Conservation (phyloP, 1,140 invertebrate species). For the Reticulitermes speratus region DNA sequence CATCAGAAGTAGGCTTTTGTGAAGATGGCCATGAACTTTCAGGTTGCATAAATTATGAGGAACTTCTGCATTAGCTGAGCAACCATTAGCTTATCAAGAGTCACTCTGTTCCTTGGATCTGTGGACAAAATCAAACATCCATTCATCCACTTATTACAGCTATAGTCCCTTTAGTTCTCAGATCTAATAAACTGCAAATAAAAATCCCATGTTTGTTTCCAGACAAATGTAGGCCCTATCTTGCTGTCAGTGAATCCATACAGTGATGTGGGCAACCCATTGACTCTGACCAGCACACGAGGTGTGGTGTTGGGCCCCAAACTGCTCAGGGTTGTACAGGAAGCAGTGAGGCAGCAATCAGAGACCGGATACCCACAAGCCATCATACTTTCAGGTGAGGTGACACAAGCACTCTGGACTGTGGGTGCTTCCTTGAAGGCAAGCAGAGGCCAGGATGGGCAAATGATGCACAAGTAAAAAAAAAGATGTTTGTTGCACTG, state of each 20-base stretch:
- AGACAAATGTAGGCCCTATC: conserved; percentile 93
- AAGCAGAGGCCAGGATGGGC: too few relatives aligned
- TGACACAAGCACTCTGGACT: too few relatives aligned
- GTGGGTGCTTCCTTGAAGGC: too few relatives aligned
- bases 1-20: too few relatives aligned
- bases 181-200: background rate
- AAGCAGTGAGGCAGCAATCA: conserved; percentile 88
- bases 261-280: conserved; percentile 79
- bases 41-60: too few relatives aligned
- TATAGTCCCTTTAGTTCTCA: background rate
- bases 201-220: conserved; percentile 43
- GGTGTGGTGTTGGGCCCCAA: conserved; percentile 67
- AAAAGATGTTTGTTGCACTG: too few relatives aligned
- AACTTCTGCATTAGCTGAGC: too few relatives aligned
- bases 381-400: conserved; percentile 81
- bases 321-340: conserved; percentile 82
- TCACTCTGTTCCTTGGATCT: background rate
- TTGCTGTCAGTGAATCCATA: conserved; percentile 87
- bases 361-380: conserved; percentile 94
- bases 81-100: too few relatives aligned
- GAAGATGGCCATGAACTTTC: too few relatives aligned
- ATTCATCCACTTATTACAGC: background rate
- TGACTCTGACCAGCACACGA: conserved; percentile 83
- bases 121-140: background rate
- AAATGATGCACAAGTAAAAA: too few relatives aligned